Conservation (phyloP, 2,888 invertebrate genomes). For the Dryadula phaetusa region DNA sequence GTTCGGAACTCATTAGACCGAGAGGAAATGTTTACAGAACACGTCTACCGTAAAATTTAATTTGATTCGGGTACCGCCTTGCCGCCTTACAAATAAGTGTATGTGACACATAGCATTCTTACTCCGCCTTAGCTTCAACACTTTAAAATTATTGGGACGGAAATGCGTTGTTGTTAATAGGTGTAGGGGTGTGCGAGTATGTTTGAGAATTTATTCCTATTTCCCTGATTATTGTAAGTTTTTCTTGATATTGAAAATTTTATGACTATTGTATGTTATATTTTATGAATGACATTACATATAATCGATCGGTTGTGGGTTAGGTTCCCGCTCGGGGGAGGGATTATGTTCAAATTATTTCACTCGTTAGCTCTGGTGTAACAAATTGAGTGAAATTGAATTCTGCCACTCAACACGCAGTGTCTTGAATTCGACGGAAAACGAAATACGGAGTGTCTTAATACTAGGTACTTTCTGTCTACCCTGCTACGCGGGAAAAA, state of each 20-base stretch:
- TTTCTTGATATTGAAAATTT: slow-evolving; percentile 5
- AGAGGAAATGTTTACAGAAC: slow-evolving; percentile 63
- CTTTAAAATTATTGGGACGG: slow-evolving; percentile 24
- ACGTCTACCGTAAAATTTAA: slow-evolving; percentile 69
- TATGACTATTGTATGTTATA: neutral
- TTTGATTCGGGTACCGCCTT: slow-evolving; percentile 54
- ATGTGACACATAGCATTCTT: slow-evolving; percentile 31
- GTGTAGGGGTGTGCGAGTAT: slow-evolving; percentile 5
- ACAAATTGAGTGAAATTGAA: too few relatives aligned
- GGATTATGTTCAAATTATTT: too few relatives aligned
- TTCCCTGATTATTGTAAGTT: neutral
- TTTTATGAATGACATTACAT: too few relatives aligned
- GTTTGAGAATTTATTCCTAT: neutral
- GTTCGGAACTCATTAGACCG: slow-evolving; percentile 75
- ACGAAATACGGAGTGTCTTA: too few relatives aligned
- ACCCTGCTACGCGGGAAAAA: too few relatives aligned
- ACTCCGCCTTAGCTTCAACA: neutral
- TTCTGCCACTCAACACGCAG: too few relatives aligned
- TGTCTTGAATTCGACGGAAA: too few relatives aligned
- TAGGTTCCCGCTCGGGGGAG: too few relatives aligned
- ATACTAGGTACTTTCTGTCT: too few relatives aligned
- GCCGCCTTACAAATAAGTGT: slow-evolving; percentile 35
- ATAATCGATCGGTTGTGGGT: too few relatives aligned
- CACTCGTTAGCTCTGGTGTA: too few relatives aligned
- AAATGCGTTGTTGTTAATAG: slow-evolving; percentile 17